Percentiles rank a stretch among this genome's conserved stretches.
Conservation (phyloP, 2,113 vertebrate genomes). For the Regulus satrapa region DNA sequence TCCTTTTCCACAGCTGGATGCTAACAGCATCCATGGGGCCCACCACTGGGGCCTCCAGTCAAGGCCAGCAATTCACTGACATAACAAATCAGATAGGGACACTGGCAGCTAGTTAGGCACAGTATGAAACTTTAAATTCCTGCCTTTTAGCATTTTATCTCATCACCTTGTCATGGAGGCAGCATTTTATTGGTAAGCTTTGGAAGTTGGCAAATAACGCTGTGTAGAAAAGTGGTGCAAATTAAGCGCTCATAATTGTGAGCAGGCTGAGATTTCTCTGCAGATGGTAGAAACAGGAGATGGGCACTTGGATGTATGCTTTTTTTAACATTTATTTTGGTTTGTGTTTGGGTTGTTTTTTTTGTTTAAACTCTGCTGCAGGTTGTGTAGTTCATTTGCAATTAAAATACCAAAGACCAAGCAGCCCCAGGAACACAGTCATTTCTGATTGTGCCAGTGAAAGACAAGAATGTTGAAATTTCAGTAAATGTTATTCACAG, state of each 20-base stretch:
- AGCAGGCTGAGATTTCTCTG: neutral
- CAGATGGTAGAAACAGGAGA: neutral
- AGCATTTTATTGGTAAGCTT: neutral
- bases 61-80: neutral
- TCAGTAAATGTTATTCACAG: constrained; percentile 1
- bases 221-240: neutral
- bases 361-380: constrained; percentile 14
- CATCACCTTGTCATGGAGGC: neutral
- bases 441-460: neutral
- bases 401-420: constrained; percentile 5
- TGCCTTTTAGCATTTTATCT: neutral
- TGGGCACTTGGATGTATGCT: neutral
- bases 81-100: neutral
- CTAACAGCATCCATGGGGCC: neutral
- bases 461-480: constrained; percentile 24
- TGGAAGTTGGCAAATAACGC: neutral
- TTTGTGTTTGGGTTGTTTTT: neutral
- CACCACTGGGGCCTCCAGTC: neutral
- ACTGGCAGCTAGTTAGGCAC: neutral
- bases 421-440: neutral
- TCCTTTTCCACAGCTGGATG: neutral
- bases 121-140: neutral
- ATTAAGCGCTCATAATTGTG: neutral
- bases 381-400: constrained; percentile 1
- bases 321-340: neutral